A percentile compares a stretch with the other conserved stretches of the same genome.
Conservation (phyloP, 2,888 invertebrate species). For the Ischnus inquisitorius region DNA sequence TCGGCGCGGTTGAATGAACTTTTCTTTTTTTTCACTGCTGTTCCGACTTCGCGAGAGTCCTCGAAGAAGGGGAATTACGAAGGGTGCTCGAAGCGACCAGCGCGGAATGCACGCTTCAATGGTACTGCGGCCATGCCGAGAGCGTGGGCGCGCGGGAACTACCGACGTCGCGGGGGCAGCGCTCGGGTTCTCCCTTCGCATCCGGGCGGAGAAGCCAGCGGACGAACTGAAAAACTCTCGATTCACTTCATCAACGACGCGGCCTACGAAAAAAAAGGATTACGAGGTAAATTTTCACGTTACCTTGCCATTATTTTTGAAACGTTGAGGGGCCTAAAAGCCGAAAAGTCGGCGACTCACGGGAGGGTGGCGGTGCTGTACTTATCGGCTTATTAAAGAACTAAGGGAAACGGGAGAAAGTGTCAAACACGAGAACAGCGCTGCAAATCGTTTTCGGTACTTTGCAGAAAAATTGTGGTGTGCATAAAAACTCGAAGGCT, state of each 20-base stretch:
- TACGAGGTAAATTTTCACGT: not conserved
- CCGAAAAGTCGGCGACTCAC: too few relatives aligned
- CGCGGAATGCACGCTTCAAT: slow-evolving; percentile 60
- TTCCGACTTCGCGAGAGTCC: slow-evolving; percentile 9
- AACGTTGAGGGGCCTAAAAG: too few relatives aligned
- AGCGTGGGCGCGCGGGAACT: slow-evolving; percentile 54
- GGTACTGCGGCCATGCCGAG: slow-evolving; percentile 45
- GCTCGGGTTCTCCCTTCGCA: slow-evolving; percentile 8
- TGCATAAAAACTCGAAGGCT: too few relatives aligned
- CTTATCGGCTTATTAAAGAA: too few relatives aligned
- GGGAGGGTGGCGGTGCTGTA: too few relatives aligned
- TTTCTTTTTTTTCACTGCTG: not conserved
- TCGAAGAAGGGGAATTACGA: slow-evolving; percentile 29
- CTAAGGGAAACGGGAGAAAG: too few relatives aligned
- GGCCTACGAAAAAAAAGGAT: not conserved
- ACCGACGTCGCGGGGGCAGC: slow-evolving; percentile 34
- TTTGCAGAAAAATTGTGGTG: too few relatives aligned
- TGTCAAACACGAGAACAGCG: too few relatives aligned
- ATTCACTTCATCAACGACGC: slow-evolving; percentile 5
- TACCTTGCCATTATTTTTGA: not conserved
- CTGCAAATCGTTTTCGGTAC: too few relatives aligned
- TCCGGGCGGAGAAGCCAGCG: slow-evolving; percentile 13
- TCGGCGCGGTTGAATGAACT: not conserved
- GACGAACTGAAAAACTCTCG: not conserved
- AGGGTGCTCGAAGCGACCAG: slow-evolving; percentile 60